Evolutionary conservation across 1,140 invertebrate species (phyloP), one percentile per base, ranked within the genome.

Genomic region (Cotesia glomerata): DNA sequence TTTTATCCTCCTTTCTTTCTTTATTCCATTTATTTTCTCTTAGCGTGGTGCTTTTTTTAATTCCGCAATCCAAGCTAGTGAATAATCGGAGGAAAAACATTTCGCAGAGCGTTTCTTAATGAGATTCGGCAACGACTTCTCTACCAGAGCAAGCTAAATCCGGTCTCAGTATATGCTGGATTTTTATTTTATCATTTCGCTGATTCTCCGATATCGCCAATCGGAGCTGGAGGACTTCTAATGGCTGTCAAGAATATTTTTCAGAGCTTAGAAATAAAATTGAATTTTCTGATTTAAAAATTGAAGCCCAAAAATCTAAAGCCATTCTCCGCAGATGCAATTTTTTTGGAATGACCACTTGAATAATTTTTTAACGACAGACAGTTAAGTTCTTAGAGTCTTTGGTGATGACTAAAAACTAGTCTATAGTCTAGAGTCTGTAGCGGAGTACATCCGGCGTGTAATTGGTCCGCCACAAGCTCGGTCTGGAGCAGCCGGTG

Each of bases 381-480:
- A 26, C 11, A 45, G n/a, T n/a, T n/a, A n/a, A 65, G 45, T 65
- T 36, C 34, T 14, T 45, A 2, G 45, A 16, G 36, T 49, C 39
- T 45, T 65, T 45, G 5, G 1, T 14, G 8, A 7, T 65, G 18
- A 5, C 11, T 62, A 13, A 39, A 49, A 65, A 65, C 63, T 70
- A 80, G 77, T 80, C 76, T 72, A 78, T 65, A 65, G 9, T 75
- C 64, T 65, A 75, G 75, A 9, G 5, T 26, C 26, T 26, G 26
- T 26, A 26, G 26, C 26, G 26, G 26, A 26, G 7, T 45, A 45
- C 8, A 45, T 45, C 39, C 39, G 7, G 61, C 64, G 76, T 76
- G 76, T 82, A 82, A 82, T 81, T 80, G 75, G 76, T 77, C 75
- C 63, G 58, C 62, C 32, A 62, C 63, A 54, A 65, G 32, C 45